Conservation (phyloP, 2,113 vertebrate genomes). For the Microtus ochrogaster region DNA sequence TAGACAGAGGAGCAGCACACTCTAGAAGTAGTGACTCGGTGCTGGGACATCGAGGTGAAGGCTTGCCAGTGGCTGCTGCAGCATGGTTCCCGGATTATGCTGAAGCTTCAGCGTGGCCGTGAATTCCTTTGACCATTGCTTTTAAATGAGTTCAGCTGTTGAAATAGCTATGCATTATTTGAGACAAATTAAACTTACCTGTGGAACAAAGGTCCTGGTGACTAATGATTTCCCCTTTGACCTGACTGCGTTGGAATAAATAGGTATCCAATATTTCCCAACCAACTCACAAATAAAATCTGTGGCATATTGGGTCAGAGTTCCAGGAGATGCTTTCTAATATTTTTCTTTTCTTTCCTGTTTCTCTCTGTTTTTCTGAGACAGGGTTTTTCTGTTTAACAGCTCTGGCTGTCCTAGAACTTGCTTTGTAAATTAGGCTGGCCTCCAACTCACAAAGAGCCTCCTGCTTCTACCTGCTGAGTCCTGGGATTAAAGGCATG, state of each 20-base stretch:
- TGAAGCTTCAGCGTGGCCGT: not conserved
- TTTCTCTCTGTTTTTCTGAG: not conserved
- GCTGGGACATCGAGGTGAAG: not conserved
- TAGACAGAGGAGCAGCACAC: not conserved
- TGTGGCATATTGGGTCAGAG: not conserved
- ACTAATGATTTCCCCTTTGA: not conserved
- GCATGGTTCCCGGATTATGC: not conserved
- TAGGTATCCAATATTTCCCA: not conserved
- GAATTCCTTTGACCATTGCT: not conserved
- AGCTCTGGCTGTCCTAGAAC: not conserved
- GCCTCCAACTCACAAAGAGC: not conserved
- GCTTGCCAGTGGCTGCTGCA: no score
- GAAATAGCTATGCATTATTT: not conserved
- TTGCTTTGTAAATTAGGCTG: not conserved
- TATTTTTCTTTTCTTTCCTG: not conserved
- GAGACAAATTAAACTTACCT: constrained; percentile 1
- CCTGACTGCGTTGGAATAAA: not conserved
- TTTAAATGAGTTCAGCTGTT: not conserved
- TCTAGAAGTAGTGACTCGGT: not conserved
- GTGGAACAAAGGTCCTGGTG: not conserved
- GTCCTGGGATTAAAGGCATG: not conserved
- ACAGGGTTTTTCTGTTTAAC: not conserved
- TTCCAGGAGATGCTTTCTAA: not conserved
- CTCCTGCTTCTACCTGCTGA: not conserved
- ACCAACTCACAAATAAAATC: not conserved